Conservation (phyloP, 1,140 invertebrate species). For the Ganaspis sp. region DNA sequence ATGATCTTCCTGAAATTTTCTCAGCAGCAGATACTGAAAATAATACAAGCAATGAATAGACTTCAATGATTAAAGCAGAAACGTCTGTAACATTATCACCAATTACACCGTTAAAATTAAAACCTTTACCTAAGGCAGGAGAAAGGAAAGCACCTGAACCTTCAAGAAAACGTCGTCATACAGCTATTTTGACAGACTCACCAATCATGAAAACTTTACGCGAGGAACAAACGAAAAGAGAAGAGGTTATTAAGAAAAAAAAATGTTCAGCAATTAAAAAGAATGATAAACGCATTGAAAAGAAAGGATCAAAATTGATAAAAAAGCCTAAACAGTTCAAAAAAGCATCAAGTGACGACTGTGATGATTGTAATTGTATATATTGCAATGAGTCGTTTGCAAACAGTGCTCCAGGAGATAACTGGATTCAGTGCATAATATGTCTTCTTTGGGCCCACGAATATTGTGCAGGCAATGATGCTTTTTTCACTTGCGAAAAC, state of each 20-base stretch:
- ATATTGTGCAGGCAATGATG: no score
- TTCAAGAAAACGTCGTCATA: neutral
- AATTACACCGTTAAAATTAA: neutral
- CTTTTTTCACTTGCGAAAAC: no score
- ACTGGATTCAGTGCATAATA: no score
- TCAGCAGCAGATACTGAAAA: neutral
- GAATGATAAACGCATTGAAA: no score
- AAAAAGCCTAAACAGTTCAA: no score
- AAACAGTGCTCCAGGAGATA: no score
- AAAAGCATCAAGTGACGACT: no score
- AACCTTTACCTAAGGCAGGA: slow-evolving; percentile 32
- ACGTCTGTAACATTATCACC: neutral
- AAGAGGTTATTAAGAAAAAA: neutral
- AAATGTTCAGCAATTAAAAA: neutral
- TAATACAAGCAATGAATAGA: neutral
- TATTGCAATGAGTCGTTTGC: no score
- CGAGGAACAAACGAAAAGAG: neutral
- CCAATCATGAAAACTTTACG: neutral
- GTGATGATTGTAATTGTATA: no score
- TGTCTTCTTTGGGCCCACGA: no score
- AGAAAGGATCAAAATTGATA: no score
- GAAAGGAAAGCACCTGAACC: neutral
- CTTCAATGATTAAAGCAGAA: no score
- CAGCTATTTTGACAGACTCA: slow-evolving; percentile 33
- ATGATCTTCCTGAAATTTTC: neutral